Evolutionary conservation across 2,888 invertebrate species (phyloP), one percentile per base, ranked within the genome.

Genomic region (Andrena bicolor): DNA sequence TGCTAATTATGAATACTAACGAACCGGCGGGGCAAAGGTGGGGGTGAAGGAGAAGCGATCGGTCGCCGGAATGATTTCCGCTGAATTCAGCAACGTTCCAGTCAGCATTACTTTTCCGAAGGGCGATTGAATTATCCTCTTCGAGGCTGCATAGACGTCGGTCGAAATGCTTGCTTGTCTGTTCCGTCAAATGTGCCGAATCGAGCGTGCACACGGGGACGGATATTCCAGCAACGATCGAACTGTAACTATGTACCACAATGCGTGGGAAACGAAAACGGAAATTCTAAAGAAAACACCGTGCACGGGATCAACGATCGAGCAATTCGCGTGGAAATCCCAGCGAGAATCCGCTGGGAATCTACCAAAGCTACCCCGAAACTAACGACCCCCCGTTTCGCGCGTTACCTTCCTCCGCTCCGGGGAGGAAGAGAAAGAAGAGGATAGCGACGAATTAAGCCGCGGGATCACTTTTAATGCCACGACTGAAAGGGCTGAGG

Each of bases 1-100:
- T 76, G 79, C 53, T 76, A 80, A 80, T 82, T 71, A 76, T 56
- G 74, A 66, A 72, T 76, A 72, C 41, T 69, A 82, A 84, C 66
- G 68, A 74, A 65, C 35, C 32, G 23, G 26, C 3, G 23, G 58
- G n/a, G 10, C 20, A 5, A 5, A 2, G 7, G 20, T 5, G 23
- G 23, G 16, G 3, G 13, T 0, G 26, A 56, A 56, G 3, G 16
- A 23, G 64, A 2, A 2, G 23, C 0, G 6, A 16, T 16, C 20
- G 10, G 20, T 20, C 20, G 51, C 61, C 53, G n/a, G 53, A 58
- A 74, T 70, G 63, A 61, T 76, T 41, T 65, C 53, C 13, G 56
- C 70, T 56, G 73, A 49, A 51, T 58, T 72, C 60, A 65, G 76
- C 70, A 41, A 61, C 30, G n/a, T 10, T 23, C 16, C 26, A 48